Percentiles rank a stretch among this genome's conserved stretches.
These are phyloP conservation scores for Nemapogon koenigi DNA, from an alignment of 2,888 invertebrate species.

Conservation along the genomic window DNA sequence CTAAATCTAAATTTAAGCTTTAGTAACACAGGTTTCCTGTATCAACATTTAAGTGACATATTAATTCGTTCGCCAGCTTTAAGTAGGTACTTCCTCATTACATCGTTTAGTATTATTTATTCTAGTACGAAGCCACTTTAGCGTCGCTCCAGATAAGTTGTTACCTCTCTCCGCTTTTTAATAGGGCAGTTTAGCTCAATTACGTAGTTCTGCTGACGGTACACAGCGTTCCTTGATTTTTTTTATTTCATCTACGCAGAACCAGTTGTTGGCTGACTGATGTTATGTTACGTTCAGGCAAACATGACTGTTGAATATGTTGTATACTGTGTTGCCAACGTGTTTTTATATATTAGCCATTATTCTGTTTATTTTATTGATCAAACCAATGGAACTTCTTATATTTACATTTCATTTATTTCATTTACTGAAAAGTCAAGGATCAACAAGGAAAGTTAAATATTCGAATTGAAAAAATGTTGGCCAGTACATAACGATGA, in stretches of 20 bases:
- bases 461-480: no score
- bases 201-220: constrained; percentile 11
- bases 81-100: constrained; percentile 63
- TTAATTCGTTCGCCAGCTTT: constrained; percentile 43
- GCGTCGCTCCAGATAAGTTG: constrained; percentile 23
- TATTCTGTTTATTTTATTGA: no score
- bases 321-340: no score
- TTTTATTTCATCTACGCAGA: constrained; percentile 5
- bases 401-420: no score
- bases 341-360: no score
- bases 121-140: constrained; percentile 31
- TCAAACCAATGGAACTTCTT: no score
- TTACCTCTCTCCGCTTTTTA: constrained; percentile 28
- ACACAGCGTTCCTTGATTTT: background rate
- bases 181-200: constrained; percentile 36
- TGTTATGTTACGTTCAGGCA: no score
- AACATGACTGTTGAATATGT: no score
- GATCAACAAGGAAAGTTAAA: no score
- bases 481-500: no score
- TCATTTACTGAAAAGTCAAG: no score
- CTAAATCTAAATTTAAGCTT: constrained; percentile 51
- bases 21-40: constrained; percentile 51
- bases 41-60: constrained; percentile 28
- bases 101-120: constrained; percentile 45
- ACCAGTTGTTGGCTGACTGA: constrained; percentile 5